Percentiles rank a stretch among this genome's conserved stretches.
Conservation (phyloP, 2,888 invertebrate genomes). For the Priocnemis perturbator region DNA sequence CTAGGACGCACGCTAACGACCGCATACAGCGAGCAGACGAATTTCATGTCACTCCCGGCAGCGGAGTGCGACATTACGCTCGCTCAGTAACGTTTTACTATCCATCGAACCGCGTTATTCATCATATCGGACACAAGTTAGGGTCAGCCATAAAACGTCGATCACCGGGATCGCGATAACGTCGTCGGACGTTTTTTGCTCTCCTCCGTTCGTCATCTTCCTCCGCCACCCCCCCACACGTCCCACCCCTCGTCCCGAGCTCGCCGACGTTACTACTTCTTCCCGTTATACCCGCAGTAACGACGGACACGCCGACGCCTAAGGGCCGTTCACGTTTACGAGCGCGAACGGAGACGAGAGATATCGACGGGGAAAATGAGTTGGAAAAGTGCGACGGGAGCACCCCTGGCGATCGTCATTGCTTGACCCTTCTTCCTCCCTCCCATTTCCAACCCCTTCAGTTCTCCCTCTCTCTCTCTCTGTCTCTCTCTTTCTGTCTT, state of each 20-base stretch:
- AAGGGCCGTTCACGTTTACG: constrained; percentile 70
- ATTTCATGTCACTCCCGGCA: too few relatives aligned
- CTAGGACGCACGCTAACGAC: too few relatives aligned
- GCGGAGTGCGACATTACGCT: neutral
- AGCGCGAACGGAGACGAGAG: constrained; percentile 59
- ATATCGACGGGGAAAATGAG: constrained; percentile 66
- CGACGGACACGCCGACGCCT: constrained; percentile 63
- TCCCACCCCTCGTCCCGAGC: constrained; percentile 6
- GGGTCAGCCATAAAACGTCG: constrained; percentile 53
- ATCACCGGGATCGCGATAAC: constrained; percentile 46
- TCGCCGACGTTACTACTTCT: constrained; percentile 50
- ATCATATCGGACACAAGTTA: constrained; percentile 50
- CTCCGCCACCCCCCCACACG: neutral
- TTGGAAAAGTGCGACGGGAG: constrained; percentile 66
- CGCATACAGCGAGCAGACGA: too few relatives aligned
- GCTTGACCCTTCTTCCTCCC: constrained; percentile 52
- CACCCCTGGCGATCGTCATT: constrained; percentile 61
- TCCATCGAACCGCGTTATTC: constrained; percentile 35
- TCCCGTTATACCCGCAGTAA: constrained; percentile 56
- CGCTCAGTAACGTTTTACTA: constrained; percentile 24
- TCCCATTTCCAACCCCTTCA: constrained; percentile 1
- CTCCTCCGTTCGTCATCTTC: constrained; percentile 26
- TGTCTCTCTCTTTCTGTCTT: constrained; percentile 14
- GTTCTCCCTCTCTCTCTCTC: neutral
- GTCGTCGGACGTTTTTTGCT: constrained; percentile 28